Conservation (phyloP, 1,140 invertebrate genomes). For the Microplitis mediator region DNA sequence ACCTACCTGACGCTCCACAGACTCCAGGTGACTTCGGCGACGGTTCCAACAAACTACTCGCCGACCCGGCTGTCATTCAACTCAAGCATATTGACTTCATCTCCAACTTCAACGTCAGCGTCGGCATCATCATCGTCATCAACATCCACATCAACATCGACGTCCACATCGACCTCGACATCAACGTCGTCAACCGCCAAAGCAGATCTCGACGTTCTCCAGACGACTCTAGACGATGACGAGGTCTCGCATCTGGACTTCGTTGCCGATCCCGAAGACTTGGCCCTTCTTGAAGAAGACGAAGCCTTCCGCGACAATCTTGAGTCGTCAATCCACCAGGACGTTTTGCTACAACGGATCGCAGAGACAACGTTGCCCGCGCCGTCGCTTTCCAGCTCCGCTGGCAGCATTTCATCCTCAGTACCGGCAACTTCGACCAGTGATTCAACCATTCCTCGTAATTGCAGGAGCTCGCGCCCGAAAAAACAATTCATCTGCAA, state of each 20-base stretch:
- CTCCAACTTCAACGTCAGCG: slow-evolving; percentile 45
- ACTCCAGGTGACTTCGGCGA: slow-evolving; percentile 62
- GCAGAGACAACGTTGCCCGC: slow-evolving; percentile 42
- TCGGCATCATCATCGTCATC: not conserved
- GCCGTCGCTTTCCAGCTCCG: slow-evolving; percentile 30
- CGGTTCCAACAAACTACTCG: slow-evolving; percentile 29
- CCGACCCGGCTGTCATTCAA: no score
- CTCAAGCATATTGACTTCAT: slow-evolving; percentile 31
- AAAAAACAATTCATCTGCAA: slow-evolving; percentile 85
- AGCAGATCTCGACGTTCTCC: slow-evolving; percentile 30
- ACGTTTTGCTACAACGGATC: slow-evolving; percentile 51
- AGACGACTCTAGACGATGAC: slow-evolving; percentile 47
- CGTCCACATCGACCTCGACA: slow-evolving; percentile 21
- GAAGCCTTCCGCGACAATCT: slow-evolving; percentile 38
- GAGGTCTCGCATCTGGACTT: slow-evolving; percentile 51
- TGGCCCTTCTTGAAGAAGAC: slow-evolving; percentile 55
- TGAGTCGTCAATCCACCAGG: slow-evolving; percentile 54
- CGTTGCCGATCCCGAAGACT: slow-evolving; percentile 61
- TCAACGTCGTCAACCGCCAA: slow-evolving; percentile 27
- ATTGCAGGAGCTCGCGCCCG: slow-evolving; percentile 64
- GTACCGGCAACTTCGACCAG: slow-evolving; percentile 54
- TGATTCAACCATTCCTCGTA: slow-evolving; percentile 44
- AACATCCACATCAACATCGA: slow-evolving; percentile 23
- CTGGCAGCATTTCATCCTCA: slow-evolving; percentile 32
- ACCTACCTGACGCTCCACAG: slow-evolving; percentile 81